Base-by-base conservation (phyloP, 2,113 vertebrate genomes). In the Eulacestoma nigropectus region DNA sequence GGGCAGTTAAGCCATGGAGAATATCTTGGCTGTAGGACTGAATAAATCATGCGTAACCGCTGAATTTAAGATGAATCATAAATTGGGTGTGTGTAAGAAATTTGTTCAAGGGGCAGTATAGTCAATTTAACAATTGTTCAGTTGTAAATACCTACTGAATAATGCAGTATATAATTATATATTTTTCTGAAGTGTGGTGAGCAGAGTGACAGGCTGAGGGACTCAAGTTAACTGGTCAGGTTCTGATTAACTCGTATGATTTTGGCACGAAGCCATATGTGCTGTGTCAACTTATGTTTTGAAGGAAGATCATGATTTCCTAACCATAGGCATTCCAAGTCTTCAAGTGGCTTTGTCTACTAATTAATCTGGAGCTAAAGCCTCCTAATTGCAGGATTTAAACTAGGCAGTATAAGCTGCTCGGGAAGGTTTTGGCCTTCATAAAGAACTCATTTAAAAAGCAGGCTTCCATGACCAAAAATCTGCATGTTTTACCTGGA, bases 321-420 rank as follows among this genome's bases (percentile, higher is more conserved):
- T 95, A 87, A 76, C 81, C 74, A 92, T 92, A 85, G 72, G 64
- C 60, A 42, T 87, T 93, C 85, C 35, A 65, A 83, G 52, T 87
- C 47, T 91, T 94, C 55, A 49, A 83, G 88, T 92, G 27, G 77
- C 90, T 96, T 94, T 96, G 63, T 93, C 68, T 81, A 4, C 90
- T 93, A 88, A 90, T 94, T 96, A 92, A 93, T 92, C 72, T 86
- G 59, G 78, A 97, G 53, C 39, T 96, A 97, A 97, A 93, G 42
- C 44, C 77, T 94, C 41, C 49, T 97, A 96, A 96, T 88, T 94
- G 86, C 37, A 91, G 89, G 97, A 95, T 97, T 95, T 96, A 92
- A 91, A 67, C 30, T 81, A 93, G 92, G 78, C 2, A 0, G 16
- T n/a, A 13, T 95, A 97, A 97, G 86, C 90, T 65, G 41, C 70